Conservation (phyloP, 2,888 invertebrate genomes). For the Girardia tigrina region DNA sequence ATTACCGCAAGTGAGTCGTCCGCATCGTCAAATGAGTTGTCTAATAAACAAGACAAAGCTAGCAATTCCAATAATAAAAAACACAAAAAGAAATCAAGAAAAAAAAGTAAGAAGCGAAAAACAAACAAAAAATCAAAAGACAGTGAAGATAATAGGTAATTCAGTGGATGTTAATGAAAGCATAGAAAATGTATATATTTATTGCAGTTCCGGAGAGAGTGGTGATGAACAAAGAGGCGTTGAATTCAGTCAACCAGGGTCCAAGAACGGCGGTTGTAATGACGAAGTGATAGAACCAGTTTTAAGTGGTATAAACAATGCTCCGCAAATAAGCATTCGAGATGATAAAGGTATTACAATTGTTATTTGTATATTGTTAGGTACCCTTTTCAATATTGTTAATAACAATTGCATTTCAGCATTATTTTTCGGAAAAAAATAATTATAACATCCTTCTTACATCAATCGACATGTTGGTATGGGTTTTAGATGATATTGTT, state of each 20-base stretch:
- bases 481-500: too few relatives aligned
- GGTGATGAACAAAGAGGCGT: constrained; percentile 2
- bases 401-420: too few relatives aligned
- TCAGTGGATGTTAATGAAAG: background rate
- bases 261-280: too few relatives aligned
- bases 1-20: background rate
- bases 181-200: background rate
- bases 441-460: too few relatives aligned
- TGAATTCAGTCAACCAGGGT: background rate
- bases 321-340: background rate
- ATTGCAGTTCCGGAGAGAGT: background rate
- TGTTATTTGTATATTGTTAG: too few relatives aligned
- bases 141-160: background rate
- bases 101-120: constrained; percentile 10
- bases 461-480: too few relatives aligned
- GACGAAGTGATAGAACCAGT: background rate
- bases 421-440: too few relatives aligned
- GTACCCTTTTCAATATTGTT: too few relatives aligned
- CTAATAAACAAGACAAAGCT: background rate
- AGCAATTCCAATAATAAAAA: background rate
- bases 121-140: constrained; percentile 6
- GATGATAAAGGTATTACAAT: background rate
- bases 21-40: background rate
- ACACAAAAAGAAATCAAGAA: background rate
- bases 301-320: background rate